A percentile compares a stretch with the other conserved stretches of the same genome.
Evolutionary conservation across 2,797 vertebrate species (phyloP).

Genomic region (Hypotaenidia philippensis): DNA sequence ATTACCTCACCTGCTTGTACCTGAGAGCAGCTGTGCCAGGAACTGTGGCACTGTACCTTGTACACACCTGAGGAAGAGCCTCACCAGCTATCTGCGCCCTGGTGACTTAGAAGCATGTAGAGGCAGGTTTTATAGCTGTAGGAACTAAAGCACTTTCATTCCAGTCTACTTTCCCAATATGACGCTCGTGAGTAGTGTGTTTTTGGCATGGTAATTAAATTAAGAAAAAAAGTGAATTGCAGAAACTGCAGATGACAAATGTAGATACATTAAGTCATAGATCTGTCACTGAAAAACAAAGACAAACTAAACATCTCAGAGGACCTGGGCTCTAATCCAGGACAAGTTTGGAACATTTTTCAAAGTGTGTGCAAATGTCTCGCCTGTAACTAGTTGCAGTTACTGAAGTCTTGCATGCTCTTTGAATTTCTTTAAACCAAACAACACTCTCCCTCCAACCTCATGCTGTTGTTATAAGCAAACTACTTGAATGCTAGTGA

Average conservation of each 20-base stretch:
- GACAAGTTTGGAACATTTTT: not conserved
- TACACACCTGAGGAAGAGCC: not conserved
- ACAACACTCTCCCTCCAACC: rapidly evolving
- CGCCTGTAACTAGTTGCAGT: not conserved
- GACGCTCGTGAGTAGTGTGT: not conserved
- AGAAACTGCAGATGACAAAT: conserved; percentile 13
- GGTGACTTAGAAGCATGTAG: not conserved
- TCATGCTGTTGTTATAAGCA: not conserved
- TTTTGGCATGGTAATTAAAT: conserved; percentile 22
- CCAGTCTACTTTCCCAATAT: not conserved
- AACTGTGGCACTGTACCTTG: not conserved
- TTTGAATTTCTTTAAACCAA: not conserved
- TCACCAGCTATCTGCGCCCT: not conserved
- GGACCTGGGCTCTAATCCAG: not conserved
- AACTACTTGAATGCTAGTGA: not conserved
- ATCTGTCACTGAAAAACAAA: not conserved
- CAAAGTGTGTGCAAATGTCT: not conserved
- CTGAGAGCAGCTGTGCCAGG: not conserved
- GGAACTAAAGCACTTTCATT: not conserved
- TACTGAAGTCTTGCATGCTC: not conserved
- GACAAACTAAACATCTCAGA: not conserved
- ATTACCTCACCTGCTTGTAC: not conserved
- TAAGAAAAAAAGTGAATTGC: not conserved
- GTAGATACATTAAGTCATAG: not conserved
- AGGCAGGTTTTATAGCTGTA: conserved; percentile 12